Base-by-base conservation (phyloP, 2,113 vertebrate species). In the Neotragus pygmaeus region DNA sequence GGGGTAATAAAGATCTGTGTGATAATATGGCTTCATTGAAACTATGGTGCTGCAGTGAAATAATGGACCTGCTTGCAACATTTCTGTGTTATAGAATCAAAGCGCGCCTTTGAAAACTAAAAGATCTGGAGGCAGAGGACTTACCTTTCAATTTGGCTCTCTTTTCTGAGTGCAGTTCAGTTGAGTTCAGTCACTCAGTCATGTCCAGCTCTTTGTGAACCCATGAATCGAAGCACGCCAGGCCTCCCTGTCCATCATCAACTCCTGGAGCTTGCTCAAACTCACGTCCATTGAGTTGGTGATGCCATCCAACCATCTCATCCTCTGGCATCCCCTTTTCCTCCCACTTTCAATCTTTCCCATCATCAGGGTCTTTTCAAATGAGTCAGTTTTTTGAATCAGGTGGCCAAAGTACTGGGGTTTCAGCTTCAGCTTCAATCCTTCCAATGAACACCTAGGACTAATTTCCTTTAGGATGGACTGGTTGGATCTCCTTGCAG, bases 51-150 rank as follows among this genome's bases (percentile, higher is more conserved):
- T 28, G 5, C 8, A 21, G 15, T 75, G 33, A 88, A 81, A 91
- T 25, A 85, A 62, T 75, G 60, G 75, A 51, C 49, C 36, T 19
- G 3, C n/a, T 60, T 64, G 14, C 14, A 43, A 49, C 17, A 36
- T 77, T 92, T 62, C 53, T 55, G 23, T 66, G 64, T 30, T 39
- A 43, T 51, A 80, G 53, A 75, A 13, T 70, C n/a, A 51, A 55
- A 30, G 28, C 1, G 28, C 73, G 13, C 88, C 45, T 96, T 57
- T 73, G n/a, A 90, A 87, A 94, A 97, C 3, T 57, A 84, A 81
- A 73, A 27, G 9, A 30, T 58, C 81, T 92, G 15, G 17, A 88
- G 6, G 12, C 39, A 85, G n/a, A 88, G 30, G 58, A 86, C 25
- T 80, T 45, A 39, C 47, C 47, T 92, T 86, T 92, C 53, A 45